These are phyloP conservation scores for Cryptoprocta ferox DNA, from an alignment of 2,797 vertebrate species.

Conservation along the genomic window DNA sequence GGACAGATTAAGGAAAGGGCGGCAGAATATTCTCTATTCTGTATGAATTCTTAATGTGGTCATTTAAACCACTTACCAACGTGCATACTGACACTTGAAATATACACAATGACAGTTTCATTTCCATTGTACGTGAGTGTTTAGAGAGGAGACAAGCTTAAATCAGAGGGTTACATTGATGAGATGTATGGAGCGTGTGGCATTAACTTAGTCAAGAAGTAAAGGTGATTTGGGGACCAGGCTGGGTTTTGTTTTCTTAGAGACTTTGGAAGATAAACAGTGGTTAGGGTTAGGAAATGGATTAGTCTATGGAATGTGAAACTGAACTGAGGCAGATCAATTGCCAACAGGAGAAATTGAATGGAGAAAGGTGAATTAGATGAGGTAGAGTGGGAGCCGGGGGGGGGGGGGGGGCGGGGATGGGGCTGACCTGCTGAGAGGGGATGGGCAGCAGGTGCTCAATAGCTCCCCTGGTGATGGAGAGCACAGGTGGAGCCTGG, in stretches of 20 bases:
- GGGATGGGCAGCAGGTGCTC: neutral
- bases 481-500: neutral
- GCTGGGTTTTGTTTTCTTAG: neutral
- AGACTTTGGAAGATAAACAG: neutral
- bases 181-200: neutral
- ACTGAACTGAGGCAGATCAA: neutral
- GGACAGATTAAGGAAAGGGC: neutral
- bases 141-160: neutral
- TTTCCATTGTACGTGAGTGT: neutral
- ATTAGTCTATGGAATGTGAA: neutral
- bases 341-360: neutral
- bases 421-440: neutral
- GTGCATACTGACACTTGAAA: neutral
- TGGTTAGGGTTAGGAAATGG: neutral
- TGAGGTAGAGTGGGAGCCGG: too few relatives aligned
- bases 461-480: rapidly evolving
- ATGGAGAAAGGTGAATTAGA: neutral
- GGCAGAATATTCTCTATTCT: neutral
- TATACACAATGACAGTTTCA: neutral
- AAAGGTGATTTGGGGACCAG: neutral
- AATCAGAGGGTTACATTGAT: neutral
- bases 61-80: neutral
- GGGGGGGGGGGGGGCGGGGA: neutral
- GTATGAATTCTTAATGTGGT: neutral
- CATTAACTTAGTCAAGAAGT: neutral